Percentiles rank a stretch among this genome's conserved stretches.
These are phyloP conservation scores for Prostheceraeus crozeri DNA, from an alignment of 2,888 invertebrate genomes.

Conservation along the genomic window DNA sequence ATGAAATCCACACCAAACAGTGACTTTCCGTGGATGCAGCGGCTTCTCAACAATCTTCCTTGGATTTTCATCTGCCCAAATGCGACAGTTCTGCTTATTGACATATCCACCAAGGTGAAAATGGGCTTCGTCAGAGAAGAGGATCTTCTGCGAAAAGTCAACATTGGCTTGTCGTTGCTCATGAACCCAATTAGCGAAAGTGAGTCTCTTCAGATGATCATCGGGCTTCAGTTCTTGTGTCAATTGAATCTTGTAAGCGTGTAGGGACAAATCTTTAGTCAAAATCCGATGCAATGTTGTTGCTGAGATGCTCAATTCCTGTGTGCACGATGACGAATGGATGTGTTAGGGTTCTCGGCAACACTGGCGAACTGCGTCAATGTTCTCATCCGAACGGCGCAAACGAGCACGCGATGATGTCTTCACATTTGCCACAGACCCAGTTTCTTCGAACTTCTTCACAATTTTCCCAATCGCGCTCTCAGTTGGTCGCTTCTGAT, in stretches of 20 bases:
- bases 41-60: conserved; percentile 44
- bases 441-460: no score
- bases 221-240: no score
- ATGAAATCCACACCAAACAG: conserved; percentile 54
- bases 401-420: no score
- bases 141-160: background rate
- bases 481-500: no score
- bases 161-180: background rate
- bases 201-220: no score
- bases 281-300: no score
- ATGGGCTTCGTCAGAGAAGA: conserved; percentile 39
- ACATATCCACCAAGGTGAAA: conserved; percentile 42
- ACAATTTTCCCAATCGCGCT: no score
- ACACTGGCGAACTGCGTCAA: background rate
- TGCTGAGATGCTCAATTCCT: background rate
- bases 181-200: background rate
- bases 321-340: background rate
- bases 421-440: no score
- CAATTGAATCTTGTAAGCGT: no score
- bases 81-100: conserved; percentile 50
- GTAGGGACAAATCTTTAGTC: no score
- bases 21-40: conserved; percentile 49
- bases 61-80: conserved; percentile 49
- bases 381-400: background rate
- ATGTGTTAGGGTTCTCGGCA: background rate